Base-by-base conservation (phyloP, 2,888 invertebrate genomes). In the Eristalis pertinax region DNA sequence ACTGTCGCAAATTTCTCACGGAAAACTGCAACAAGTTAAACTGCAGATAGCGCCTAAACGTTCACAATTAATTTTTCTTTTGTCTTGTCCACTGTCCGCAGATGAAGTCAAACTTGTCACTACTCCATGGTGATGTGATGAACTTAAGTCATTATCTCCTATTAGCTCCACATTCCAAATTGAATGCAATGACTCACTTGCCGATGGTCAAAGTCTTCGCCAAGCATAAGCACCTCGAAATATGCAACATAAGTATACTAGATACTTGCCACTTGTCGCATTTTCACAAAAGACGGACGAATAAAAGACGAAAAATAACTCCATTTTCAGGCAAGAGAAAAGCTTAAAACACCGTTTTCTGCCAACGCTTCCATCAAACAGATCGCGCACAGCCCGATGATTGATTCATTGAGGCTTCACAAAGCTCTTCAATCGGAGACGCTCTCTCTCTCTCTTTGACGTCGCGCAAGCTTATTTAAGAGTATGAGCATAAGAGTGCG, bases 281-380 rank as follows among this genome's bases (percentile, higher is more conserved):
- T 19, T 50, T 50, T 19, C 50, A 8, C 50, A 50, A n/a, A 50
- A 50, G 19, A 50, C 19, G 19, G 50, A 1, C 50, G 43, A 1
- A 43, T 3, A 43, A 15, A 43, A 15, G 4, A 15, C 26, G 50
- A 50, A 50, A 19, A 50, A n/a, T 50, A n/a, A 56, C 64, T 38
- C 26, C 26, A 50, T 13, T 56, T 73, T 26, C 13, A 35, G 60
- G 22, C 32, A 58, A 65, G 43, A 41, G 38, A 41, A 22, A 62
- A 73, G 80, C 80, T 69, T 64, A 64, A 85, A 64, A 38, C 38
- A 43, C 74, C 74, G 69, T 74, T 76, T 78, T 72, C 35, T 50
- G 50, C 50, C 19, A 19, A 78, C 78, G 85, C 86, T 83, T 58
- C 29, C 35, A 41, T 64, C 63, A 77, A 72, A 73, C 70, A 79